phyloP scores from a whole-genome alignment of 1,140 invertebrate genomes.

The Drosophila obscura region DNA sequence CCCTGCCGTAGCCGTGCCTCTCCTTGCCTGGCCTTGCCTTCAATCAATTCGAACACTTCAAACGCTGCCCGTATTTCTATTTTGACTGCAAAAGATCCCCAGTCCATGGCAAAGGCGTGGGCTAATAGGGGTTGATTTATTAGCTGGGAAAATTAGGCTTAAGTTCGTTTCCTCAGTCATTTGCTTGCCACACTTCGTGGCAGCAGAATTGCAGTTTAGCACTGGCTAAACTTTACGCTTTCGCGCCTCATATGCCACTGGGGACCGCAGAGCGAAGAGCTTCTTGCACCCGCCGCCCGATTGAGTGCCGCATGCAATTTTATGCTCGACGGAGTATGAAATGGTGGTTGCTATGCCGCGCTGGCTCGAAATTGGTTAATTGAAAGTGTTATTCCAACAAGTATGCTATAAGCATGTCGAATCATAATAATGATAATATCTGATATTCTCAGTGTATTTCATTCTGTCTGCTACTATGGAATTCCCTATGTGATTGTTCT shows the following conservation, averaged over 20 bases:
- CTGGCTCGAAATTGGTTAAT: constrained; percentile 37
- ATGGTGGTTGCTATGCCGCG: constrained; percentile 28
- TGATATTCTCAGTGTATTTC: not conserved
- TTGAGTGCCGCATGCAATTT: constrained; percentile 28
- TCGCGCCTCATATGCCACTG: constrained; percentile 16
- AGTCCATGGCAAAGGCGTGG: not conserved
- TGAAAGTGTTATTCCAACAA: constrained; percentile 22
- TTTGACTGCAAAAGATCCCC: not conserved
- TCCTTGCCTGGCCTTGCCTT: constrained; percentile 13
- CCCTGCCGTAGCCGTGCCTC: too few species aligned
- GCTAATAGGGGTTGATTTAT: constrained; percentile 10
- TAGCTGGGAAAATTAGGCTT: not conserved
- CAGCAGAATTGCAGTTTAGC: not conserved
- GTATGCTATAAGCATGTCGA: not conserved
- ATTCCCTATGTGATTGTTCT: not conserved
- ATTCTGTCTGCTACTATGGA: too few species aligned
- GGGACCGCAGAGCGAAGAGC: not conserved
- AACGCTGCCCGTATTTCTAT: constrained; percentile 6
- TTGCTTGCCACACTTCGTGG: not conserved
- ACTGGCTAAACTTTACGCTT: constrained; percentile 15
- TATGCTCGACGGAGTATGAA: constrained; percentile 69
- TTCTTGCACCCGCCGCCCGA: not conserved
- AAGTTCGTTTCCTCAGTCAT: constrained; percentile 21
- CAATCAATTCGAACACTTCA: constrained; percentile 34
- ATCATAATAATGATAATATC: too few species aligned